Evolutionary conservation across 2,113 vertebrate genomes (phyloP).

Genomic region (Columba livia): DNA sequence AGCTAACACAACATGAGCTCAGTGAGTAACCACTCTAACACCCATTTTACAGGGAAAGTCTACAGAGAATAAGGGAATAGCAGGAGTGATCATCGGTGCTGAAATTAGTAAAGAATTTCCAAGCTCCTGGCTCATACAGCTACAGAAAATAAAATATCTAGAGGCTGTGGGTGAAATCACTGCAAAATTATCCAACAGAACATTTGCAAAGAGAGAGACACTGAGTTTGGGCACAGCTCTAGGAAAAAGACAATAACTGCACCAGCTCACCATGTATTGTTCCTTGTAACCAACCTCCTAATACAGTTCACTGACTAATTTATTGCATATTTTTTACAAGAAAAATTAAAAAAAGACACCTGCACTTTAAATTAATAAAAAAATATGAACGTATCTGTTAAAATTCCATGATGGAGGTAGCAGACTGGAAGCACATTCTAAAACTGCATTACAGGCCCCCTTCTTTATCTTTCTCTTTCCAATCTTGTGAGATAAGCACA

Average conservation of each 20-base stretch:
- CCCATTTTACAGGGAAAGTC: neutral
- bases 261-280: neutral
- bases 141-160: neutral
- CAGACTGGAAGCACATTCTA: neutral
- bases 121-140: neutral
- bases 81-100: neutral
- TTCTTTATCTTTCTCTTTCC: neutral
- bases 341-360: neutral
- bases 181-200: neutral
- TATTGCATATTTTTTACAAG: neutral
- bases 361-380: neutral
- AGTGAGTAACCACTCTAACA: neutral
- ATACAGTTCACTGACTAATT: neutral
- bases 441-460: neutral
- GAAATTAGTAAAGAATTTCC: neutral
- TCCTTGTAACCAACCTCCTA: neutral
- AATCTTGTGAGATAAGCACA: neutral
- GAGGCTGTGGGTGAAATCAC: neutral
- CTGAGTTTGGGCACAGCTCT: neutral
- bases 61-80: neutral
- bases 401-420: neutral
- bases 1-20: neutral
- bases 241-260: neutral
- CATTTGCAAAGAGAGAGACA: neutral
- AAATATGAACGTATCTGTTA: neutral